These are phyloP conservation scores for Esox lucius DNA, from an alignment of 2,797 vertebrate species.

Conservation along the genomic window DNA sequence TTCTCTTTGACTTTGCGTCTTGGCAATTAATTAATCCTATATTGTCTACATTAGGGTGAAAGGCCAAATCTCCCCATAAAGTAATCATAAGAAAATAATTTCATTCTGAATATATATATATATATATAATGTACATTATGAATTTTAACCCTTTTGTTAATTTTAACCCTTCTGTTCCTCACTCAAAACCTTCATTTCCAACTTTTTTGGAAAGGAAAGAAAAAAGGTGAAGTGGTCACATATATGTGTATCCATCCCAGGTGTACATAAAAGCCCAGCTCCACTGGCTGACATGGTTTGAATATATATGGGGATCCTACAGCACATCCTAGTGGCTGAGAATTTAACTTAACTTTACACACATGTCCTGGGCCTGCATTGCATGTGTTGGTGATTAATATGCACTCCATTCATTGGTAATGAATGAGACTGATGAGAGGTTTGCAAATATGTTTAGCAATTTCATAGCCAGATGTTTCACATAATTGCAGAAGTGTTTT, in stretches of 20 bases:
- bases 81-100: background rate
- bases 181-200: too few species aligned
- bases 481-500: too few species aligned
- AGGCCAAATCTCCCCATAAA: background rate
- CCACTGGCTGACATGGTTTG: background rate
- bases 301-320: background rate
- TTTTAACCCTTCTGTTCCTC: too few species aligned
- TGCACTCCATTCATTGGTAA: slow-evolving; percentile 14
- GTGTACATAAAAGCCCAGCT: background rate
- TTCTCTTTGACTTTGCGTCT: background rate
- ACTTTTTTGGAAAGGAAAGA: too few species aligned
- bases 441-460: too few species aligned
- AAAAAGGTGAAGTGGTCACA: too few species aligned
- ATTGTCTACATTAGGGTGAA: background rate
- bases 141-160: too few species aligned
- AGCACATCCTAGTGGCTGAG: slow-evolving; percentile 39
- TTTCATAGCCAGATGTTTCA: too few species aligned
- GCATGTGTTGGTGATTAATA: background rate
- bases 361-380: background rate
- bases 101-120: background rate
- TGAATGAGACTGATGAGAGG: background rate
- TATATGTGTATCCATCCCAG: background rate
- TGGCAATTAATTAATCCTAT: background rate
- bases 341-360: slow-evolving; percentile 11
- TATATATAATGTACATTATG: too few species aligned